Evolutionary conservation across 2,797 vertebrate genomes (phyloP), one percentile per base, ranked within the genome.

Genomic region (Sebastes aleutianus): DNA sequence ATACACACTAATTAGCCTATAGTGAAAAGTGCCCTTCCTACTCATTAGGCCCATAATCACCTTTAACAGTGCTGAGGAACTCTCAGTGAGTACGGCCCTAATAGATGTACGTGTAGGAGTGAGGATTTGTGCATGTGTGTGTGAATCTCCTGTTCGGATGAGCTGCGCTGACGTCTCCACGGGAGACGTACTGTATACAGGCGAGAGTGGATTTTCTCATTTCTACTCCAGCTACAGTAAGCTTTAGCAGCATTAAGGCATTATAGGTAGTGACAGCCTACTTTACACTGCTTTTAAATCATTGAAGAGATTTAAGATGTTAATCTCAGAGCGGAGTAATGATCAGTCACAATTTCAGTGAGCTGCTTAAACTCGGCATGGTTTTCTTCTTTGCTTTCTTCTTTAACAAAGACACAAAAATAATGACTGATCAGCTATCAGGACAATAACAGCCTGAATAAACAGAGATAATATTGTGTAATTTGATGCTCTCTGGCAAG

Each of bases 1-100:
- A 91, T 74, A 90, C 84, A 85, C 89, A 91, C 89, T 91, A 93
- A 95, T 94, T 92, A 92, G 91, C 74, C 73, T 68, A 82, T 71
- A 78, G 89, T 90, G 86, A 90, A 89, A 91, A 87, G 78, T 87
- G 80, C 87, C 89, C 92, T 82, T 92, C 92, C 92, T 86, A 83
- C 92, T 94, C 91, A 92, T 94, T 94, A 93, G 87, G 86, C 84
- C 80, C 70, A 80, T 94, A 94, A 95, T 95, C 91, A 93, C 91
- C 85, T 92, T 91, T 89, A 93, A 91, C 87, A 88, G 89, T 75
- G 85, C 70, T 27, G 79, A 90, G 78, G 74, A 93, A 93, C 73
- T 89, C 86, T 81, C 68, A 4, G 54, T 0, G 22, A 82, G 57
- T 57, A 74, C 20, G 68, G 69, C 59, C 27, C 29, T 83, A 70